Conservation (phyloP, 2,113 vertebrate species). For the Ascaphus truei region DNA sequence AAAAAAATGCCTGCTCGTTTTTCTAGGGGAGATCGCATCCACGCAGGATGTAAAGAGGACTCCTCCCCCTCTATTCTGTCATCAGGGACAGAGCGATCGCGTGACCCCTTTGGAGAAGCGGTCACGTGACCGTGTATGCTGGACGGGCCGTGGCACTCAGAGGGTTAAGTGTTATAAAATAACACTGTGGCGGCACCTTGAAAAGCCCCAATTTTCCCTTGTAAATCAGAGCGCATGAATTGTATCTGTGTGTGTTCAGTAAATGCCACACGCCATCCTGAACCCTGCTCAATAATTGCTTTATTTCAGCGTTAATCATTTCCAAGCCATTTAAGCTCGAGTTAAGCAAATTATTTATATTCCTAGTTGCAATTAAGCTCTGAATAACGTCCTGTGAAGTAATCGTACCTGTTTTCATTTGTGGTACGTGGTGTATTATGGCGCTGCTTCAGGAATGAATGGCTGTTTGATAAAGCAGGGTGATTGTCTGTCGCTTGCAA, state of each 20-base stretch:
- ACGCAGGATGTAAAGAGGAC: no score
- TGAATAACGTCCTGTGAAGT: conserved; percentile 16
- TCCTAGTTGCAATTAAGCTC: conserved; percentile 40
- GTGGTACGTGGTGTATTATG: not conserved
- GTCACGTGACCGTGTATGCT: no score
- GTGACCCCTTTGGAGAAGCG: no score
- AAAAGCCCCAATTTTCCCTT: not conserved
- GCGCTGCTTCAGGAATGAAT: conserved; percentile 16
- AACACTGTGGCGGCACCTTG: no score
- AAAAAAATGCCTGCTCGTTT: no score
- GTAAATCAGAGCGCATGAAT: not conserved
- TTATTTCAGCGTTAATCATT: conserved; percentile 30
- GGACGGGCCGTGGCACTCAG: no score
- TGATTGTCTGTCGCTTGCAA: conserved; percentile 21
- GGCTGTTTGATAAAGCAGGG: not conserved
- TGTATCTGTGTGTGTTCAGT: not conserved
- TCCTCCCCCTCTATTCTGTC: no score
- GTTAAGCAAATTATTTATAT: conserved; percentile 21
- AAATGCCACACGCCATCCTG: not conserved
- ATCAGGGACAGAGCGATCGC: no score
- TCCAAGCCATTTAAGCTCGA: conserved; percentile 16
- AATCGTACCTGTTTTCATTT: conserved; percentile 29
- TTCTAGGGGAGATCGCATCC: no score
- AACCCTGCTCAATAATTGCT: not conserved
- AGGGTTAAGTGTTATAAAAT: no score